These are phyloP conservation scores for Aplocera efformata DNA, from an alignment of 2,888 invertebrate genomes.

Conservation along the genomic window DNA sequence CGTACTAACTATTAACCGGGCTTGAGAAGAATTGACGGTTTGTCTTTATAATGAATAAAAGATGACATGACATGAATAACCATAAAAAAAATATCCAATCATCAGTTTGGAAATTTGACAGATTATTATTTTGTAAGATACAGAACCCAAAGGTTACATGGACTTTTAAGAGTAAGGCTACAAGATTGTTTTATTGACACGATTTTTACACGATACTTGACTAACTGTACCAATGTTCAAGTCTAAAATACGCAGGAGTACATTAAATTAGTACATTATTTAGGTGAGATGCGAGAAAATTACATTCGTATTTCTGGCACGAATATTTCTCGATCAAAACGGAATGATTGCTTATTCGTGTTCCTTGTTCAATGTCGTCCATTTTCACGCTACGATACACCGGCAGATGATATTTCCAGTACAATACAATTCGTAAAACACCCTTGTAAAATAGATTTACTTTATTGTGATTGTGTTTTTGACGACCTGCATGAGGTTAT, in stretches of 20 bases:
- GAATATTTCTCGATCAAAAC: constrained; percentile 11
- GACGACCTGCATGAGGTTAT: no score
- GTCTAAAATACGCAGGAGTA: constrained; percentile 10
- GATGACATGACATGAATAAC: no score
- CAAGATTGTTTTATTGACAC: no score
- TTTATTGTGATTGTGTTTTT: constrained; percentile 11
- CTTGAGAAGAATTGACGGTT: constrained; percentile 40
- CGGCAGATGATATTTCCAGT: constrained; percentile 21
- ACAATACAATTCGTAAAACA: constrained; percentile 17
- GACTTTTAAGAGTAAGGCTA: no score
- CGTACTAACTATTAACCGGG: constrained; percentile 42
- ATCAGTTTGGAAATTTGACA: no score
- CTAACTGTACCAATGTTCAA: background rate
- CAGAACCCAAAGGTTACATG: no score
- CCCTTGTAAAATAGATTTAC: constrained; percentile 19
- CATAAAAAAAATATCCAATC: no score
- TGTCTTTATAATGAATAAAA: constrained; percentile 35
- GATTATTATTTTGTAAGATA: no score
- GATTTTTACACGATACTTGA: no score
- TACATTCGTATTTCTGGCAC: constrained; percentile 9
- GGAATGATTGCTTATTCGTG: constrained; percentile 14
- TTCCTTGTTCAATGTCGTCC: constrained; percentile 13
- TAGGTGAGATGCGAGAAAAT: constrained; percentile 10
- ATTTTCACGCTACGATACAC: constrained; percentile 24
- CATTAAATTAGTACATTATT: constrained; percentile 3